phyloP scores from a whole-genome alignment of 2,113 vertebrate species.

The Poeciliopsis turrubarensis region DNA sequence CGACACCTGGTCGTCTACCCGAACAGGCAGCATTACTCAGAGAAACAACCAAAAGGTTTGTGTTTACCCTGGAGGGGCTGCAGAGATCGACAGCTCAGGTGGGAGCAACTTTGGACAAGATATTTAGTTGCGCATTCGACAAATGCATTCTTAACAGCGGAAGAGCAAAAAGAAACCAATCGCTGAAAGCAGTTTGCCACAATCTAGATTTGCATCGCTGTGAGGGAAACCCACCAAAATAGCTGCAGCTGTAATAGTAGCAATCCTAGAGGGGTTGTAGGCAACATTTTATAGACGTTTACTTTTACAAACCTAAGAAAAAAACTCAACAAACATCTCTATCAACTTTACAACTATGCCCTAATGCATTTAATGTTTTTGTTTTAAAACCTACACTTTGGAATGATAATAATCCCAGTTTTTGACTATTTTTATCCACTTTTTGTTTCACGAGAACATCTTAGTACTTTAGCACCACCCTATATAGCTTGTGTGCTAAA shows the following conservation, averaged over 20 bases:
- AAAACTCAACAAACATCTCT: too few relatives aligned
- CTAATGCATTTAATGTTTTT: neutral
- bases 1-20: neutral
- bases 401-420: too few relatives aligned
- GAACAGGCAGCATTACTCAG: neutral
- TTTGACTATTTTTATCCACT: neutral
- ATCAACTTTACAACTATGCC: neutral
- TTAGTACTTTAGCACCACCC: neutral
- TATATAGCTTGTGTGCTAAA: neutral
- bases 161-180: neutral
- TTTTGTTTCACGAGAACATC: neutral
- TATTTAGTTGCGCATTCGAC: neutral
- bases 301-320: too few relatives aligned
- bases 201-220: neutral
- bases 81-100: neutral
- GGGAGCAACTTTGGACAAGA: neutral
- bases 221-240: too few relatives aligned
- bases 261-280: neutral
- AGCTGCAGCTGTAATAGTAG: too few relatives aligned
- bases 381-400: neutral
- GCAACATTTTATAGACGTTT: neutral
- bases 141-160: neutral
- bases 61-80: neutral
- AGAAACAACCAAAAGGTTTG: neutral
- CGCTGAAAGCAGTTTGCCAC: neutral